Base-by-base conservation (phyloP, 2,888 invertebrate genomes). In the Itoplectis maculator region DNA sequence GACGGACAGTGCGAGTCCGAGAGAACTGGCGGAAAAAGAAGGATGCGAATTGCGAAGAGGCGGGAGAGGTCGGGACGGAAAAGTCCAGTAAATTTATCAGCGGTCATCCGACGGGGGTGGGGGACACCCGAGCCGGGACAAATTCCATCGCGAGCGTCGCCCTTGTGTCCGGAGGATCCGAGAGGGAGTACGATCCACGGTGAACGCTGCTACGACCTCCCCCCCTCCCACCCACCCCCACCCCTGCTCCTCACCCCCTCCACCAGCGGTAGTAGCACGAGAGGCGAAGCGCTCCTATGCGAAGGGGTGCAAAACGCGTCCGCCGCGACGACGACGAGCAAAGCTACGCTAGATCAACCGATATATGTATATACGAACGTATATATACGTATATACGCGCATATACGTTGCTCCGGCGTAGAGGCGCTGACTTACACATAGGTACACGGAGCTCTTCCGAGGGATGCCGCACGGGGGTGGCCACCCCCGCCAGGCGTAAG, bases 21-120 rank as follows among this genome's bases (percentile, higher is more conserved):
- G 65, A 77, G 49, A 56, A 65, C 72, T 54, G 75, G 69, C 63
- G 70, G 51, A 61, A 79, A 73, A 84, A 70, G 86, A 85, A 84
- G 81, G 82, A 54, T 69, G 73, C 42, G 59, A 54, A 78, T 61
- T 61, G 18, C 61, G 47, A 65, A 77, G 78, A 80, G 78, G 74
- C 83, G 70, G 75, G 78, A 83, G 63, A 79, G 72, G 42, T 45
- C 49, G 42, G 78, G 56, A 77, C 72, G 84, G 88, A 88, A 85
- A 88, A 88, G 88, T 90, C 88, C 88, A 91, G 91, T 92, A 92
- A 92, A 92, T 92, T 92, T 92, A 92, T 92, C 92, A 91, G 90
- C 88, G 91, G 91, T 91, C 90, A 91, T 90, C 89, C 88, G 88
- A 88, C 90, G 88, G 88, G 91, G 90, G 91, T 91, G 91, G 91